Evolutionary conservation across 2,113 vertebrate species (phyloP), one percentile per base, ranked within the genome.

Genomic region (Syngnathus typhle): DNA sequence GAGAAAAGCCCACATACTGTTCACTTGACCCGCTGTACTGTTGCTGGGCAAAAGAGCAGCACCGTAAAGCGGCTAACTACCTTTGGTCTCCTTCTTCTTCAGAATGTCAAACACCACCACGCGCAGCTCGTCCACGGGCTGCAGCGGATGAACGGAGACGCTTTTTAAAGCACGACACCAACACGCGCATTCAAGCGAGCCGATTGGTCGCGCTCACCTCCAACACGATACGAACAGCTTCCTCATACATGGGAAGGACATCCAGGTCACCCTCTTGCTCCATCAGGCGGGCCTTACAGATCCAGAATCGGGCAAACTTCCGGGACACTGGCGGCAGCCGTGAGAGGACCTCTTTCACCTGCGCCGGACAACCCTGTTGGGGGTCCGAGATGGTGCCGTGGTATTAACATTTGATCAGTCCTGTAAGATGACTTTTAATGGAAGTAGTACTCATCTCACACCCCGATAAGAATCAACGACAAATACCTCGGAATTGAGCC

Each of bases 221-320:
- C 27, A 94, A 84, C 0, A 95, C 93, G 0, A 86, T 81, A 0
- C 90, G 80, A 12, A 96, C 89, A 0, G 95, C 96, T 1, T 94
- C 91, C 74, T 92, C 87, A 15, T 95, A 98, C 16, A 95, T 44
- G 0, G 85, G 91, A 0, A 89, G 76, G 4, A 92, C 89, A 0
- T 96, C 93, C 11, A 92, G 88, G 21, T 89, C 59, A 27, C 93
- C 92, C 0, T 86, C 85, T 7, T 21, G 85, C 66, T 95, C 91
- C 47, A 94, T 87, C 11, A 98, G 82, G 12, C 92, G 91, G 0
- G 88, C 95, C 79, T 86, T 93, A 70, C 94, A 96, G 82, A 96
- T 92, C 96, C 96, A 98, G 80, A 94, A 98, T 72, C 91, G 94
- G 67, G 93, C 88, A 83, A 95, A 97, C 72, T 93, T 96, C 76